Conservation (phyloP, 2,888 invertebrate genomes). For the Epistrophe eligans region DNA sequence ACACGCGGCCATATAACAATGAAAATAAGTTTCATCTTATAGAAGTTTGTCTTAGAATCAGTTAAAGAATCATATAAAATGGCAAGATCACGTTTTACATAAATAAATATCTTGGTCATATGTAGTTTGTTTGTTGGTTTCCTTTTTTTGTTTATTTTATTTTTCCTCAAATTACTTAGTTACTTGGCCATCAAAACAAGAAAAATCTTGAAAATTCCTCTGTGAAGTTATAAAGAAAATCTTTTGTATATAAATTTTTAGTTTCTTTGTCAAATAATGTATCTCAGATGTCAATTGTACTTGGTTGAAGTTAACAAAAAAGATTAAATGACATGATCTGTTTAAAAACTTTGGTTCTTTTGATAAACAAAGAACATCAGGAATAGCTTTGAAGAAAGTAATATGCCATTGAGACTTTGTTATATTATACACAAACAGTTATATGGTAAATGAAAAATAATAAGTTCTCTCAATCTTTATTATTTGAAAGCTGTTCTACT, state of each 20-base stretch:
- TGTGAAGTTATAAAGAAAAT: neutral
- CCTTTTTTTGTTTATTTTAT: slow-evolving; percentile 18
- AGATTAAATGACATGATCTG: slow-evolving; percentile 12
- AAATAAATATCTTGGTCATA: slow-evolving; percentile 56
- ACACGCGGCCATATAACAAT: slow-evolving; percentile 24
- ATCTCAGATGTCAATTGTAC: slow-evolving; percentile 26
- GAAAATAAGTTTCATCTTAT: slow-evolving; percentile 12
- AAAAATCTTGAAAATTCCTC: neutral
- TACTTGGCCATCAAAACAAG: slow-evolving; percentile 31
- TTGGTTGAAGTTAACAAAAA: neutral
- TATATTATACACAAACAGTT: neutral
- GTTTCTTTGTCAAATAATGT: slow-evolving; percentile 12
- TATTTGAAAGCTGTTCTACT: neutral
- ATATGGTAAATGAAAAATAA: neutral
- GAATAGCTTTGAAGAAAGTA: neutral
- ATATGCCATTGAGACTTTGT: neutral
- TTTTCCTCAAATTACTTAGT: slow-evolving; percentile 12
- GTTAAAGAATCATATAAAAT: slow-evolving; percentile 51
- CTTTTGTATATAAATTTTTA: slow-evolving; percentile 30
- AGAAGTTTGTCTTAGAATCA: slow-evolving; percentile 59
- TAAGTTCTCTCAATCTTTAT: neutral
- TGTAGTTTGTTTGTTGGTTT: neutral
- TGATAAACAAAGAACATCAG: neutral
- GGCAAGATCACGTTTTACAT: slow-evolving; percentile 74
- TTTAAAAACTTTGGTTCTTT: slow-evolving; percentile 9